phyloP scores from a whole-genome alignment of 2,888 invertebrate species.

The Ceratothoa steindachneri region DNA sequence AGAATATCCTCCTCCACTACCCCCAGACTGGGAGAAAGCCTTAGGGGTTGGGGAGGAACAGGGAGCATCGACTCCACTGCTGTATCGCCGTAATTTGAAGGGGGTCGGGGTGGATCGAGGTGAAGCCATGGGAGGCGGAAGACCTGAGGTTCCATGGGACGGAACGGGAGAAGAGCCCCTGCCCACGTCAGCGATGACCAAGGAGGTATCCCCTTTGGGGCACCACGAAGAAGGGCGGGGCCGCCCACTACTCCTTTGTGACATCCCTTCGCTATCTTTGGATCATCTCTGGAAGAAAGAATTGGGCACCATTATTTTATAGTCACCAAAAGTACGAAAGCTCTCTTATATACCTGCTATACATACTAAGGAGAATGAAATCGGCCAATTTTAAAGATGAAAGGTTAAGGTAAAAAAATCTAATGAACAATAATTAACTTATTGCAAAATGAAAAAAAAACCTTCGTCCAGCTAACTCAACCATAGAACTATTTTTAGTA shows the following conservation, averaged over 20 bases:
- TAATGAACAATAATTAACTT: no score
- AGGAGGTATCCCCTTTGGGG: constrained; percentile 40
- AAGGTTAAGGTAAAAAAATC: no score
- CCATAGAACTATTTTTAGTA: no score
- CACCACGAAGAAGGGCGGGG: constrained; percentile 40
- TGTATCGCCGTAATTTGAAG: constrained; percentile 36
- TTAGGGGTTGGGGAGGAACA: constrained; percentile 17
- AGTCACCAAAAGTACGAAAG: no score
- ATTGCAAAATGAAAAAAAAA: no score
- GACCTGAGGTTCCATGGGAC: constrained; percentile 28
- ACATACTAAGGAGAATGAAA: no score
- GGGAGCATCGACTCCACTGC: constrained; percentile 26
- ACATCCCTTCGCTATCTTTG: not conserved
- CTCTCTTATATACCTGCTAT: no score
- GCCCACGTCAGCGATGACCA: not conserved
- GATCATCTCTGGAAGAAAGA: not conserved
- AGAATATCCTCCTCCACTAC: not conserved
- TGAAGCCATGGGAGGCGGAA: constrained; percentile 38
- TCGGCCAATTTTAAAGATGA: no score
- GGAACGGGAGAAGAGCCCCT: constrained; percentile 19
- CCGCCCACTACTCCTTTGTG: constrained; percentile 14
- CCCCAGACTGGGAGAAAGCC: not conserved
- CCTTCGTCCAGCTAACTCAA: no score
- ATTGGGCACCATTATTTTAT: no score
- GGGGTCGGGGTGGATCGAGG: constrained; percentile 40